Conservation (phyloP, 2,113 vertebrate species). For the Nibea albiflora region DNA sequence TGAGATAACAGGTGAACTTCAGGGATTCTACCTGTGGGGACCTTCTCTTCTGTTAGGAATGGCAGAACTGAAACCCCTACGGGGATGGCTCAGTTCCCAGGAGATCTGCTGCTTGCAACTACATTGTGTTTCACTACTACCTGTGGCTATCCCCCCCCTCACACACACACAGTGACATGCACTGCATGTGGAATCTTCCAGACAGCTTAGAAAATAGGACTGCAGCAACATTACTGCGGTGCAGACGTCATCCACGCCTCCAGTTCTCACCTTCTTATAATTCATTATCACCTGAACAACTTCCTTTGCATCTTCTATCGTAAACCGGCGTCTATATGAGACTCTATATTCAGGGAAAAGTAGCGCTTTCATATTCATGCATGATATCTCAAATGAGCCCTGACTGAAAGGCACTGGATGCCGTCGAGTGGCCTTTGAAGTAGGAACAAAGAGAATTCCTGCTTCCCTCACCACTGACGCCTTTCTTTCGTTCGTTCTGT, state of each 20-base stretch:
- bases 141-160: constrained; percentile 31
- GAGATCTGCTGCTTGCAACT: constrained; percentile 41
- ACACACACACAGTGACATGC: constrained; percentile 6
- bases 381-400: constrained; percentile 58
- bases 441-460: constrained; percentile 80
- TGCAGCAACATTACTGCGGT: neutral
- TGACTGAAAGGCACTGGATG: constrained; percentile 59
- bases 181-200: constrained; percentile 3
- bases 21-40: constrained; percentile 56
- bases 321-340: constrained; percentile 19
- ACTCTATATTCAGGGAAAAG: constrained; percentile 50
- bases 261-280: constrained; percentile 36
- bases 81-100: constrained; percentile 50
- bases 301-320: constrained; percentile 36
- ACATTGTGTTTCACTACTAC: constrained; percentile 25
- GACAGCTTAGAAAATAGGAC: constrained; percentile 16
- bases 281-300: constrained; percentile 51
- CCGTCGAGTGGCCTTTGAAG: constrained; percentile 72
- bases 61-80: constrained; percentile 32
- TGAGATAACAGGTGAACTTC: constrained; percentile 60
- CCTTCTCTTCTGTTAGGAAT: constrained; percentile 50
- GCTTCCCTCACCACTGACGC: constrained; percentile 39
- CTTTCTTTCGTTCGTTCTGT: constrained; percentile 11
- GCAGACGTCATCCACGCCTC: constrained; percentile 21
- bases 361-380: constrained; percentile 61